Base-by-base conservation (phyloP, 1,140 invertebrate species). In the Tribolium castaneum region DNA sequence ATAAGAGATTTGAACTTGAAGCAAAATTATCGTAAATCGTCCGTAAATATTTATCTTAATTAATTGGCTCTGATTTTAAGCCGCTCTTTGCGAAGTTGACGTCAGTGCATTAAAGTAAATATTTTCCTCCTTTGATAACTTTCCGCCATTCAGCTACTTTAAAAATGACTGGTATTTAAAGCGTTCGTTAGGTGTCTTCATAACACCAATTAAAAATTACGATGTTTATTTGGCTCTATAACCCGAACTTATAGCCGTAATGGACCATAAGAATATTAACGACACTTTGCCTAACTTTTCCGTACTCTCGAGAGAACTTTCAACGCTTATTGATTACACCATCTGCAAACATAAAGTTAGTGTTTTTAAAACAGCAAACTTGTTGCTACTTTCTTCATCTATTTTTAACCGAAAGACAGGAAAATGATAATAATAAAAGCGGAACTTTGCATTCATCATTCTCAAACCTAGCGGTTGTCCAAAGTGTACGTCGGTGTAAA, bases 241-340 rank as follows among this genome's bases (percentile, higher is more conserved):
- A 35, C 59, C n/a, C 59, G 13, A 66, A 66, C 59, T 66, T 30
- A 66, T 66, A 66, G 14, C 35, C 59, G 25, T 66, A 66, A 66
- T 66, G 59, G 59, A 35, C 59, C 19, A 66, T 66, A 22, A 66
- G 59, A 66, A 66, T 66, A 66, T 66, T 66, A 66, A 66, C 59
- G 59, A 30, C 30, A 66, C 25, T 66, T 66, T 35, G n/a, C 25
- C 34, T 66, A 66, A 66, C 59, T 66, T 66, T 59, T 66, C 59
- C 30, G 30, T 35, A 66, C 22, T 66, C 59, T 13, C 59, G 34
- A 13, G 59, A 30, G 59, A 66, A 66, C 59, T 66, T 35, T 66
- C 30, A 39, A 66, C 30, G 59, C 30, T 66, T 35, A 66, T 66
- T 66, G 59, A 66, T 66, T 66, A 35, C 59, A 35, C 3, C 59